A percentile compares a stretch with the other conserved stretches of the same genome.
Conservation (phyloP, 2,113 vertebrate genomes). For the Elaphurus davidianus region DNA sequence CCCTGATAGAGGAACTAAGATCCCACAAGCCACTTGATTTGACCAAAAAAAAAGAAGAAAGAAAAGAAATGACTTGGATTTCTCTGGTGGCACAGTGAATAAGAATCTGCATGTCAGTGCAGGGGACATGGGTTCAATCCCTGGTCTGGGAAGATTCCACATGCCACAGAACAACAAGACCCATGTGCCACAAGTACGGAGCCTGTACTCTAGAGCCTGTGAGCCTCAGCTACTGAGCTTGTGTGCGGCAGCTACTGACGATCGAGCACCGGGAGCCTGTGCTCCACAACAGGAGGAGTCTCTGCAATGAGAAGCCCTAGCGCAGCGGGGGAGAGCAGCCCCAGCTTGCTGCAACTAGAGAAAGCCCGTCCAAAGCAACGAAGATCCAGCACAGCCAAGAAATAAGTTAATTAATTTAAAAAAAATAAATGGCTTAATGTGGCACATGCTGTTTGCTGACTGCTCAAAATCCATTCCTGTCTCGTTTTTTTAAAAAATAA, state of each 20-base stretch:
- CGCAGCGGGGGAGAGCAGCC: not conserved
- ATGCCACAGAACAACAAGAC: not conserved
- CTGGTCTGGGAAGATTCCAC: accelerated
- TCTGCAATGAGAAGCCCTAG: not conserved
- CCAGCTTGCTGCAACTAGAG: not conserved
- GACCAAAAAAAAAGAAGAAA: not conserved
- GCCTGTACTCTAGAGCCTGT: not conserved
- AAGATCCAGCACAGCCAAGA: not conserved
- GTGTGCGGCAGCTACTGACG: not conserved
- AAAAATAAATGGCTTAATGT: not conserved
- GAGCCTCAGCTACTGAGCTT: not conserved
- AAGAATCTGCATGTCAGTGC: not conserved
- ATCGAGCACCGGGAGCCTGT: not conserved
- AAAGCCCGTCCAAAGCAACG: not conserved
- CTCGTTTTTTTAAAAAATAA: not conserved
- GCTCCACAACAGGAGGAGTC: not conserved
- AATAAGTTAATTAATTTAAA: not conserved
- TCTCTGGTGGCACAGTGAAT: not conserved
- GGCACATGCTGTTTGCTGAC: not conserved
- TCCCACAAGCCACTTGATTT: not conserved
- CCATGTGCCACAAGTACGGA: not conserved
- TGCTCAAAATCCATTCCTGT: not conserved
- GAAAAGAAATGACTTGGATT: not conserved
- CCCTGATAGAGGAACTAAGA: not conserved
- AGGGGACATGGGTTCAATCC: not conserved